Percentiles rank a stretch among this genome's conserved stretches.
Conservation (phyloP, 1,140 invertebrate genomes). For the Drosophila ambigua region DNA sequence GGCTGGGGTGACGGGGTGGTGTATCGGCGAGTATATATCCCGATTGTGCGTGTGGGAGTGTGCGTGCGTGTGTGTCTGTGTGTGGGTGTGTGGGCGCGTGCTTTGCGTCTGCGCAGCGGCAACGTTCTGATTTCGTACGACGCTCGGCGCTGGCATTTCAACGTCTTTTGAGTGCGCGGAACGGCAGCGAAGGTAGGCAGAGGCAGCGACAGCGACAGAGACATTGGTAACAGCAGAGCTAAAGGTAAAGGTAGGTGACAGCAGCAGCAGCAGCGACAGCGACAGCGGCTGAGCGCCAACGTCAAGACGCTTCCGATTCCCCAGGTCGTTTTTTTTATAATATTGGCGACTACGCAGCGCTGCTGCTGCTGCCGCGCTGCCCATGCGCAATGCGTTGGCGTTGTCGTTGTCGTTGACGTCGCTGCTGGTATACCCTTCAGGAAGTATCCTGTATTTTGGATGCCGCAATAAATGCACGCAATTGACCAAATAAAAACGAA, state of each 20-base stretch:
- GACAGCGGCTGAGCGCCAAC: conserved; percentile 31
- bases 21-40: not conserved
- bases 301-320: conserved; percentile 70
- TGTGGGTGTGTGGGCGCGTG: conserved; percentile 59
- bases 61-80: conserved; percentile 11
- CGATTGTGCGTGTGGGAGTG: conserved; percentile 2
- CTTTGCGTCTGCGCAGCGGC: conserved; percentile 74
- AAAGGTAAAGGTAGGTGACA: conserved; percentile 18
- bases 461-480: too few species aligned
- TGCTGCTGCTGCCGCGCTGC: conserved; percentile 30
- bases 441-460: too few species aligned
- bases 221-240: conserved; percentile 1
- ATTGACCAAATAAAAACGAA: too few species aligned
- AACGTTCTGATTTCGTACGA: conserved; percentile 75
- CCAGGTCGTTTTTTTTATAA: conserved; percentile 62
- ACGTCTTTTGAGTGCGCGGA: conserved; percentile 32
- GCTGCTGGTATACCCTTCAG: too few species aligned
- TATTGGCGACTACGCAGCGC: conserved; percentile 45
- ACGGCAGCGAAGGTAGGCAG: conserved; percentile 19
- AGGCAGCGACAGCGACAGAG: conserved; percentile 23
- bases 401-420: conserved; percentile 10
- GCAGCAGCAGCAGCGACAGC: conserved; percentile 23
- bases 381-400: conserved; percentile 54
- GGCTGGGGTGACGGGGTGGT: not conserved
- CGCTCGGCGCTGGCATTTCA: conserved; percentile 72